Evolutionary conservation across 1,140 invertebrate genomes (phyloP).

Genomic region (Aethina tumida): DNA sequence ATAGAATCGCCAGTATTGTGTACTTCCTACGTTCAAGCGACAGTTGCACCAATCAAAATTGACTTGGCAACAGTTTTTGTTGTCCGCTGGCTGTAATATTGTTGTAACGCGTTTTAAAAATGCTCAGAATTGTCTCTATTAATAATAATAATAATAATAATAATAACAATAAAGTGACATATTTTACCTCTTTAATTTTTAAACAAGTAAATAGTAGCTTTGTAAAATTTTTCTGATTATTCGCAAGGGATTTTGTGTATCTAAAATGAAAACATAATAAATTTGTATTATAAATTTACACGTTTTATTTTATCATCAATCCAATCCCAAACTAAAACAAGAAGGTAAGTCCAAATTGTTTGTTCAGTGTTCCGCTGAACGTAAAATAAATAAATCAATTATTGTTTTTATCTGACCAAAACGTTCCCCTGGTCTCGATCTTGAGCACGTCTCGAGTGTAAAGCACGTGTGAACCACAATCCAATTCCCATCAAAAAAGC

Average conservation of each 20-base stretch:
- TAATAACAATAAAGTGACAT: too few relatives aligned
- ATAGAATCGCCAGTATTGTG: slow-evolving; percentile 15
- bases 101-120: slow-evolving; percentile 22
- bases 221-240: slow-evolving; percentile 35
- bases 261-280: slow-evolving; percentile 36
- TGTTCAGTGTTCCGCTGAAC: too few relatives aligned
- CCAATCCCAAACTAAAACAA: too few relatives aligned
- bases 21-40: slow-evolving; percentile 12
- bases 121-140: slow-evolving; percentile 24
- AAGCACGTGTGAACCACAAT: too few relatives aligned
- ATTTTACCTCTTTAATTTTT: slow-evolving; percentile 22
- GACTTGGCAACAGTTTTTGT: neutral
- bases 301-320: too few relatives aligned
- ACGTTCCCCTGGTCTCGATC: too few relatives aligned
- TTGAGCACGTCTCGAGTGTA: too few relatives aligned
- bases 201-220: slow-evolving; percentile 30
- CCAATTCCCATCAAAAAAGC: too few relatives aligned
- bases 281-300: slow-evolving; percentile 38
- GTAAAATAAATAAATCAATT: too few relatives aligned
- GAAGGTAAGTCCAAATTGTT: too few relatives aligned
- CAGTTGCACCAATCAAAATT: slow-evolving; percentile 22
- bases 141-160: slow-evolving; percentile 12
- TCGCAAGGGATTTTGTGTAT: slow-evolving; percentile 37
- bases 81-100: slow-evolving; percentile 15
- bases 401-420: too few relatives aligned